Percentiles rank a stretch among this genome's conserved stretches.
phyloP scores from a whole-genome alignment of 53 echinoderm and acorn worm genomes.

The Temnopleurus reevesii region DNA sequence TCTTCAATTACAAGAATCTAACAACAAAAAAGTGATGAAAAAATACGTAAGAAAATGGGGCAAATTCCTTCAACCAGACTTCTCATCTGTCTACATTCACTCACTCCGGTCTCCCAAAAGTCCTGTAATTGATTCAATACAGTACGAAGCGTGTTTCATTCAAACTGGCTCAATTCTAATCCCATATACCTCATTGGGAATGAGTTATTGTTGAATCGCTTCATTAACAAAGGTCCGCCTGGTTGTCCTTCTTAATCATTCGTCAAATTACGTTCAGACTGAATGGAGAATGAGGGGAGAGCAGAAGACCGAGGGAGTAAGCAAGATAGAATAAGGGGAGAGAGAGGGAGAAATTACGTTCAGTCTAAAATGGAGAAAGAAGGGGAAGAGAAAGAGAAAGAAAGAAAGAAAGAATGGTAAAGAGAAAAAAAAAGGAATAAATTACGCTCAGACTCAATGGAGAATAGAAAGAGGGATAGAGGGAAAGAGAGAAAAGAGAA shows the following conservation, averaged over 20 bases:
- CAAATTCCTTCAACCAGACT: no score
- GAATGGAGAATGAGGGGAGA: background rate
- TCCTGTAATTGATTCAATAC: constrained; percentile 10
- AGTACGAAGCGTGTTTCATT: constrained; percentile 8
- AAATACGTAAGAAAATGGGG: no score
- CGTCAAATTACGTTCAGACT: constrained; percentile 4
- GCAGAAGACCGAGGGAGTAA: background rate
- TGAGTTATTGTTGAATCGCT: constrained; percentile 8
- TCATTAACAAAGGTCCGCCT: constrained; percentile 35
- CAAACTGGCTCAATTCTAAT: background rate
- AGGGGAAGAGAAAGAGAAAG: background rate
- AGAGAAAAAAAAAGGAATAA: no score
- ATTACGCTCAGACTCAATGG: no score
- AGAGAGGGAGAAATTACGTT: no score
- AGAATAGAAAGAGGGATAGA: no score
- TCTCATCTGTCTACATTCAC: no score
- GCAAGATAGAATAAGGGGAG: no score
- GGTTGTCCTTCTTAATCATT: constrained; percentile 8
- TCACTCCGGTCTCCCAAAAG: background rate
- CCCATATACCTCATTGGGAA: background rate
- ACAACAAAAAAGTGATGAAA: no score
- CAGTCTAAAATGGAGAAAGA: no score
- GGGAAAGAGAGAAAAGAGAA: no score
- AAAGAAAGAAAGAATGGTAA: background rate
- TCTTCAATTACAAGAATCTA: no score